Conservation (phyloP, 2,113 vertebrate genomes). For the Xiphophorus hellerii region DNA sequence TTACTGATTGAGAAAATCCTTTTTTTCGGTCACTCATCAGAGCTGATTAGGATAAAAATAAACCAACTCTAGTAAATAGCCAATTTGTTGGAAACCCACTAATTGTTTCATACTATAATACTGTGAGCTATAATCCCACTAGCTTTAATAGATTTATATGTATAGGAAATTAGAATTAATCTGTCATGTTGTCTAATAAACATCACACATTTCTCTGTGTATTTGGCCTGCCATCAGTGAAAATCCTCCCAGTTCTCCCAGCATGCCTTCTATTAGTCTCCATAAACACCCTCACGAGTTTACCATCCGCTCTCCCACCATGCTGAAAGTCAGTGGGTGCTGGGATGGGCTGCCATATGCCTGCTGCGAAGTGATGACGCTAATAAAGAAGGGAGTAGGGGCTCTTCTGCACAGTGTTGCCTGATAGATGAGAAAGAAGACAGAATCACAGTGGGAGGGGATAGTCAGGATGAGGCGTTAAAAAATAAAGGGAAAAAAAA, state of each 20-base stretch:
- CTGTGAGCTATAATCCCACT: neutral
- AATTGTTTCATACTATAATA: neutral
- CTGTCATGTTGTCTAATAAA: neutral
- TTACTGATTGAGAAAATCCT: neutral
- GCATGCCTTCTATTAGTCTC: constrained; percentile 60
- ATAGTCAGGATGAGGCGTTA: neutral
- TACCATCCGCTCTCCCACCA: constrained; percentile 48
- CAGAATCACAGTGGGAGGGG: constrained; percentile 11
- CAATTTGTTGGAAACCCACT: neutral
- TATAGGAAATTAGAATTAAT: neutral
- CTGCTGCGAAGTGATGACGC: constrained; percentile 57
- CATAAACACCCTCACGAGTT: constrained; percentile 62
- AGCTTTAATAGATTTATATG: neutral
- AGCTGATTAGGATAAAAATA: neutral
- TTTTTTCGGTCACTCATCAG: neutral
- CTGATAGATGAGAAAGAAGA: constrained; percentile 19
- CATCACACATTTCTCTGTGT: neutral
- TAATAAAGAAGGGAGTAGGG: constrained; percentile 58
- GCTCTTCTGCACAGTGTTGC: constrained; percentile 36
- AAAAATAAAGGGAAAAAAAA: neutral
- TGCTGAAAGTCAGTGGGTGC: constrained; percentile 45
- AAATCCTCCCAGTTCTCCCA: constrained; percentile 36
- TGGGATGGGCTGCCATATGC: constrained; percentile 58
- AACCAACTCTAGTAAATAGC: neutral
- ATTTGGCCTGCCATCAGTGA: neutral